Evolutionary conservation across 2,113 vertebrate genomes (phyloP), one percentile per base, ranked within the genome.

Genomic region (Shinisaurus crocodilurus): DNA sequence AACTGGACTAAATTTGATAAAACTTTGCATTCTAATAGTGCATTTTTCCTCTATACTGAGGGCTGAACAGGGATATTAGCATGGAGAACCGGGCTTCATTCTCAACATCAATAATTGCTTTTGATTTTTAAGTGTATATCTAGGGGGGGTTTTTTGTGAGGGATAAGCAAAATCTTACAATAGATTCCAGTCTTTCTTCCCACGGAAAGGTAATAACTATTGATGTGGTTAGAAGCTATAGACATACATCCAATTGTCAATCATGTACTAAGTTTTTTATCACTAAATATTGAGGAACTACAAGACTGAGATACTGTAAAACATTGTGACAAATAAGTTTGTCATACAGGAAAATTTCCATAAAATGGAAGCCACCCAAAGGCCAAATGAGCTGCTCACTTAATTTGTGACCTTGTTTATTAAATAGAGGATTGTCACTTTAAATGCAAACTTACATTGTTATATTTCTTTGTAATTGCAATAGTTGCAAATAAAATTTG

Each of bases 401-500:
- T 95, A 88, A 95, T 94, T 95, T 94, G 79, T 93, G 87, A 96
- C 95, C 92, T 94, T 95, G 91, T 95, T 96, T 95, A 91, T 93
- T 92, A 98, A 98, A 98, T 89, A 77, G 97, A 98, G 97, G 98
- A 97, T 97, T 98, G 96, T 98, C 97, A 98, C 97, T 98, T 98
- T 97, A 98, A 98, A 97, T 98, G 96, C 97, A 98, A 97, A 96
- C 95, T 96, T 95, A 96, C 93, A 92, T 92, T 98, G 92, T 93
- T 96, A 98, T 97, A 98, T 97, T 85, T 98, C 98, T 98, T 98
- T 98, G 98, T 99, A 98, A 98, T 98, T 98, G 92, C 95, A 96
- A 93, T 98, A 98, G 97, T 97, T 98, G 98, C 97, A 98, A 99
- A 99, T 99, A 99, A 99, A 98, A 96, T 77, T 86, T 95, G 90